Evolutionary conservation across 2,797 vertebrate genomes (phyloP).

Genomic region (Carduelis carduelis): DNA sequence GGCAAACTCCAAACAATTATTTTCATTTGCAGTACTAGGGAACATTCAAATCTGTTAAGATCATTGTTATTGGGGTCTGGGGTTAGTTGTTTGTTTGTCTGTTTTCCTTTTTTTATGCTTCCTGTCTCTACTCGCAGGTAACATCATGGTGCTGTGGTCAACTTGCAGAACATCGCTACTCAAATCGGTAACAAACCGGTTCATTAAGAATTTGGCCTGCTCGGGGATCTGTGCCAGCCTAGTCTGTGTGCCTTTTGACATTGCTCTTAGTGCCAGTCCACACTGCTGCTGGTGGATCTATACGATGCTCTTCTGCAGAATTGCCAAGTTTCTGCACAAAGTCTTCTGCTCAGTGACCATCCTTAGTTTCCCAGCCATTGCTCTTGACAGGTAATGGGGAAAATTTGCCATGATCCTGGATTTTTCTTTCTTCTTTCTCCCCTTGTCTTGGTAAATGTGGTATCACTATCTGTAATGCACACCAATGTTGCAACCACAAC

Average conservation of each 20-base stretch:
- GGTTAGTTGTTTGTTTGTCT: neutral
- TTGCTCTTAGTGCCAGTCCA: conserved; percentile 87
- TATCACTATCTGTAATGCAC: neutral
- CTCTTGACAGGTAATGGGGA: conserved; percentile 90
- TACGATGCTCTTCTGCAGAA: conserved; percentile 88
- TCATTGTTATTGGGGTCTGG: neutral
- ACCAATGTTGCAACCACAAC: neutral
- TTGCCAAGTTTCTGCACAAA: conserved; percentile 93
- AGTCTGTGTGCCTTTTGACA: conserved; percentile 93
- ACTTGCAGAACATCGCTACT: conserved; percentile 92
- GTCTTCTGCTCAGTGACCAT: conserved; percentile 96
- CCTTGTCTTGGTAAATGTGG: neutral
- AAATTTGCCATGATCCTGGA: neutral
- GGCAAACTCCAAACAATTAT: neutral
- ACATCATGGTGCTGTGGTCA: conserved; percentile 91
- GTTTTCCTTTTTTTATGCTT: neutral
- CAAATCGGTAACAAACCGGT: conserved; percentile 92
- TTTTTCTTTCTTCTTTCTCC: neutral
- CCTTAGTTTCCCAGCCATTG: conserved; percentile 94
- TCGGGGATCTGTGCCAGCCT: conserved; percentile 92
- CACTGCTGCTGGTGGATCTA: conserved; percentile 96
- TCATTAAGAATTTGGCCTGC: conserved; percentile 95
- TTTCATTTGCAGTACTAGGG: neutral
- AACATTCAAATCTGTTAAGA: neutral
- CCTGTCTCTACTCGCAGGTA: conserved; percentile 77